Evolutionary conservation across 2,113 vertebrate species (phyloP).

Genomic region (Butorides virescens): DNA sequence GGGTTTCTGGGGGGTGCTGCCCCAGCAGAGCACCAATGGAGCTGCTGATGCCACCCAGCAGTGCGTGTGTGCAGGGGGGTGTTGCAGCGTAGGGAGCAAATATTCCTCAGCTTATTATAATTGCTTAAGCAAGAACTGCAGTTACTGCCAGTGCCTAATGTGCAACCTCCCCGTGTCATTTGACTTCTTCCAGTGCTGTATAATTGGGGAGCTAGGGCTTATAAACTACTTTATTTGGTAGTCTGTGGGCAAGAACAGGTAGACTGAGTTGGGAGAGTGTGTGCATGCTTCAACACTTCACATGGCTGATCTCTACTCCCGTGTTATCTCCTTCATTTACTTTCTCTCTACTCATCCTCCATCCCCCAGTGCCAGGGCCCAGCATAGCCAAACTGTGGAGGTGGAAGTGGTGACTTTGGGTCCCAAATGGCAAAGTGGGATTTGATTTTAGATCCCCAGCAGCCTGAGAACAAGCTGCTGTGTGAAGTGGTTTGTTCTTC

Average conservation of each 20-base stretch:
- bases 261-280: neutral
- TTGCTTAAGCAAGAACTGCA: neutral
- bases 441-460: neutral
- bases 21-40: neutral
- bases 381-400: neutral
- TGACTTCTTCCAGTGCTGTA: neutral
- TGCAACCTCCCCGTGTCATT: neutral
- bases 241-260: neutral
- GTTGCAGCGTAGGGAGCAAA: neutral
- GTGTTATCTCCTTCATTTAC: neutral
- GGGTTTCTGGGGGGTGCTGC: neutral
- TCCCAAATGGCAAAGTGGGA: neutral
- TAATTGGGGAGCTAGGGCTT: neutral
- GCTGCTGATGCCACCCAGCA: neutral
- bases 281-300: neutral
- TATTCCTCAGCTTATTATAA: neutral
- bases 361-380: neutral
- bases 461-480: neutral
- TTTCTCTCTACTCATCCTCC: neutral
- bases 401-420: neutral
- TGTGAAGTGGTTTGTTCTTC: neutral
- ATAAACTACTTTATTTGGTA: neutral
- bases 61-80: neutral
- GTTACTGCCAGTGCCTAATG: neutral
- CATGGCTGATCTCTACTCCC: rapidly evolving